phyloP scores from a whole-genome alignment of 1,140 invertebrate species.

The Notospermus geniculatus region DNA sequence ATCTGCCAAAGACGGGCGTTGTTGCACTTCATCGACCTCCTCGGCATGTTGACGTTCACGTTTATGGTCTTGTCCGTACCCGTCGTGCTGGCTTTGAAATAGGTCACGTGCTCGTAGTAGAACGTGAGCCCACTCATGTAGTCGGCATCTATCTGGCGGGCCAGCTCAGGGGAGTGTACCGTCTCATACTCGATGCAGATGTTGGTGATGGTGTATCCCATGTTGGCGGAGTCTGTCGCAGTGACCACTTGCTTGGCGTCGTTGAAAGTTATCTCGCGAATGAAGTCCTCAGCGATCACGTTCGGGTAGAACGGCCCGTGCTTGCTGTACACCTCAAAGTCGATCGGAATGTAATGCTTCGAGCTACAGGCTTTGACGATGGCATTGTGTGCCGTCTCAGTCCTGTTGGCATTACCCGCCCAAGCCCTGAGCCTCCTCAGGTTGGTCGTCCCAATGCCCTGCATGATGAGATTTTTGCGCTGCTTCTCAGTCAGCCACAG shows the following conservation, averaged over 20 bases:
- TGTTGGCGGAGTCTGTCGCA: constrained; percentile 6
- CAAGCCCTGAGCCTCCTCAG: constrained; percentile 12
- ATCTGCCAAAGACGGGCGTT: constrained; percentile 25
- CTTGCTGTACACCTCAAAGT: constrained; percentile 20
- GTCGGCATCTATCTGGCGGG: constrained; percentile 14
- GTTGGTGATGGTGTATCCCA: constrained; percentile 18
- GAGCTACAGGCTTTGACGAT: constrained; percentile 3
- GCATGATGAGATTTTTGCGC: constrained; percentile 16
- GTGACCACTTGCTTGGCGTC: constrained; percentile 14
- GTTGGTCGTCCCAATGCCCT: constrained; percentile 18
- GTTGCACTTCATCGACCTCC: constrained; percentile 24
- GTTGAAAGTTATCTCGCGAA: constrained; percentile 21
- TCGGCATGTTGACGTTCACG: constrained; percentile 26
- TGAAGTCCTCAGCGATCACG: constrained; percentile 17
- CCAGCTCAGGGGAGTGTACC: constrained; percentile 15
- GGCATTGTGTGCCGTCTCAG: not conserved
- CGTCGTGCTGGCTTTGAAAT: constrained; percentile 16
- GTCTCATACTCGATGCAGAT: constrained; percentile 23
- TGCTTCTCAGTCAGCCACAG: constrained; percentile 10
- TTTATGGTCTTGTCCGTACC: constrained; percentile 20
- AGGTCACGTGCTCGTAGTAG: constrained; percentile 13
- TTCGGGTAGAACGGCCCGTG: constrained; percentile 23
- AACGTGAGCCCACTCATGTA: not conserved
- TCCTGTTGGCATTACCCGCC: not conserved
- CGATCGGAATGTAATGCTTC: constrained; percentile 15